These are phyloP conservation scores for Pyrrhia umbra DNA, from an alignment of 2,888 invertebrate species.

Conservation along the genomic window DNA sequence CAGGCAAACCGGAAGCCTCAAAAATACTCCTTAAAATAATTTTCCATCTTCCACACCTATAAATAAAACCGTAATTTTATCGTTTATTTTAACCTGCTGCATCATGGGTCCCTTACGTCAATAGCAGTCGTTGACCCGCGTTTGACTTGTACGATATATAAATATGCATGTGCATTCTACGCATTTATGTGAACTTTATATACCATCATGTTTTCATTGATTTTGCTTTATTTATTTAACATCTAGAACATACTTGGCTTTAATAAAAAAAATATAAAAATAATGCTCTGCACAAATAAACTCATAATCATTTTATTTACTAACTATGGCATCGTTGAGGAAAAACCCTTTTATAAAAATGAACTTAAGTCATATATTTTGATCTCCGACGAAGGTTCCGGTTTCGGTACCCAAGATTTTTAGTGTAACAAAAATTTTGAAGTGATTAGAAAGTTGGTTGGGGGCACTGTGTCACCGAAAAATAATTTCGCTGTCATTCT, in stretches of 20 bases:
- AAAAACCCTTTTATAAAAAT: background rate
- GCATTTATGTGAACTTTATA: conserved; percentile 6
- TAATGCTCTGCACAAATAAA: too few species aligned
- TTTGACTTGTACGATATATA: conserved; percentile 11
- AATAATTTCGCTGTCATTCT: too few species aligned
- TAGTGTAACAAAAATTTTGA: background rate
- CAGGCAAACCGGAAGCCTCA: background rate
- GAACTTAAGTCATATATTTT: too few species aligned
- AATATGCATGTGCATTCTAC: conserved; percentile 1
- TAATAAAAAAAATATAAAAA: too few species aligned
- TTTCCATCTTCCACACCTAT: background rate
- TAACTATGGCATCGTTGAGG: background rate
- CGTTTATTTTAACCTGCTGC: conserved; percentile 7
- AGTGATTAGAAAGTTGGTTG: background rate
- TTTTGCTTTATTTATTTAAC: background rate
- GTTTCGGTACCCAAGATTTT: background rate
- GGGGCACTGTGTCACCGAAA: background rate
- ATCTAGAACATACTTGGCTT: conserved; percentile 3
- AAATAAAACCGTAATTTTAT: conserved; percentile 8
- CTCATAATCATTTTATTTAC: too few species aligned
- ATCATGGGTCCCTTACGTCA: conserved; percentile 35
- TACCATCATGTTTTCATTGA: conserved; percentile 10
- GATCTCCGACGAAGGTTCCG: background rate
- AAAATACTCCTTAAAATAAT: background rate
- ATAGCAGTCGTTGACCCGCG: conserved; percentile 52